Evolutionary conservation across 2,888 invertebrate genomes (phyloP), one percentile per base, ranked within the genome.

Genomic region (Brachyptera risi): DNA sequence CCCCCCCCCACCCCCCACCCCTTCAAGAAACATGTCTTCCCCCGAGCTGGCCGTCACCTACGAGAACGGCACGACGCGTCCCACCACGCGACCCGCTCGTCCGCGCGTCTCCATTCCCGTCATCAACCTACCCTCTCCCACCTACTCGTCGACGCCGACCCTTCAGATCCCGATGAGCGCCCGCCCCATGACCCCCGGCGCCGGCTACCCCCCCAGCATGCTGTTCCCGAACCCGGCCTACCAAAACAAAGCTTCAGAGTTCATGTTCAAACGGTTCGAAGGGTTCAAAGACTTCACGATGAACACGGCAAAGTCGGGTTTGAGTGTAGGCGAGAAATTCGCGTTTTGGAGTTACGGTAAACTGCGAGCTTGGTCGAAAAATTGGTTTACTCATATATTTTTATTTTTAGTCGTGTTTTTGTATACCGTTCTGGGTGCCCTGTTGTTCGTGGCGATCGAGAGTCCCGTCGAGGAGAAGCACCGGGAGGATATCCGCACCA

Each of bases 351-450:
- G 90, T 64, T 90, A 90, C 72, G 56, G 49, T 19, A 60, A 62
- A 50, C 58, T 92, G 65, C 84, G 87, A 70, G 77, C 83, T 59
- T 84, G 86, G 78, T 92, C 92, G 1, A 85, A 83, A 70, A 84
- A 83, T 71, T 93, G 93, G 92, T 92, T 94, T 72, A 93, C 93
- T 38, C 93, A 94, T 75, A 84, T 92, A 64, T 92, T 92, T 74
- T 80, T 95, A 69, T 83, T 89, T 68, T 72, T 90, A 68, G 84
- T 93, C 68, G 82, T 95, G 63, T 76, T 86, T 59, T 74, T 86
- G 58, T 96, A 93, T 74, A 92, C 89, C 69, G 78, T 89, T 62
- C 83, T 88, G 27, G 96, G 96, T 26, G 95, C 92, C 1, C 76
- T 85, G 50, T 76, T 92, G 31, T 94, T 96, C 74, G 80, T 84